Conservation (phyloP, 2,797 vertebrate genomes). For the Pygocentrus nattereri region DNA sequence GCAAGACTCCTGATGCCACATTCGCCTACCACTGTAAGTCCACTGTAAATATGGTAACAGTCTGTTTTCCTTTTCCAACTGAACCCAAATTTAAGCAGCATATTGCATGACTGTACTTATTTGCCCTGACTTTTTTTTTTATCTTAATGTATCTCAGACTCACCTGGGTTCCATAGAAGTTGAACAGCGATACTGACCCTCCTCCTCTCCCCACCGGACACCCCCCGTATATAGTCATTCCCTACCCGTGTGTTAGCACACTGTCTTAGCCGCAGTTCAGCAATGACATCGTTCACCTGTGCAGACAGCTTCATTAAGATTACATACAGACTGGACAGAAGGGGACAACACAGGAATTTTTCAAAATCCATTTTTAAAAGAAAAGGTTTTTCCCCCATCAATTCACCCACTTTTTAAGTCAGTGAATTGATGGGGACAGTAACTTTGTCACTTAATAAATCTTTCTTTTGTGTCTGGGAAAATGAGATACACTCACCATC, state of each 20-base stretch:
- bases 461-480: background rate
- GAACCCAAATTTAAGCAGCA: no score
- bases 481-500: background rate
- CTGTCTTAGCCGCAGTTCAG: conserved; percentile 91
- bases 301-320: background rate
- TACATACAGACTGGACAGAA: background rate
- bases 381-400: no score
- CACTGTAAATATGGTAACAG: no score
- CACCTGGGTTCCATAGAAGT: conserved; percentile 97
- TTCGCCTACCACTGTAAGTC: no score
- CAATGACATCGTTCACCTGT: conserved; percentile 95
- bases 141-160: conserved; percentile 57
- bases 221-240: conserved; percentile 85
- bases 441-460: no score
- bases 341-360: no score
- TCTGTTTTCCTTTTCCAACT: no score
- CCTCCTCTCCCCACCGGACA: conserved; percentile 93
- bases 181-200: conserved; percentile 95
- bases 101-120: no score
- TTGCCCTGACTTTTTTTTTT: background rate
- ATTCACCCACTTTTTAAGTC: no score
- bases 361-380: no score
- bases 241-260: conserved; percentile 93
- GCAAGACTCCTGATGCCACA: no score
- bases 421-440: no score